phyloP scores from a whole-genome alignment of 2,113 vertebrate species.

The Deroptyus accipitrinus region DNA sequence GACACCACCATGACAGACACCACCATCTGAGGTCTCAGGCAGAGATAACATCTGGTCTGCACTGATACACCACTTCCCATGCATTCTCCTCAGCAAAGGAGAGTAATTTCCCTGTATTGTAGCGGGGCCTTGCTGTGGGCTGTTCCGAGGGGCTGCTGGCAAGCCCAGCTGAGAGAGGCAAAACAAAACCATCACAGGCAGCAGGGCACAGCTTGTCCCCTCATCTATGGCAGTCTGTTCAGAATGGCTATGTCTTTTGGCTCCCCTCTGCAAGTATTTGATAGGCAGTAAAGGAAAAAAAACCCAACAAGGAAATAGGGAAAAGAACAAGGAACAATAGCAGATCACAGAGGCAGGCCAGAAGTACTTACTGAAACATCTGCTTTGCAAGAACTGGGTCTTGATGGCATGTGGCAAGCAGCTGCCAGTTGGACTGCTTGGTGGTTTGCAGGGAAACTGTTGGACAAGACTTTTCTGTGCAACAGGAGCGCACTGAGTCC shows the following conservation, averaged over 20 bases:
- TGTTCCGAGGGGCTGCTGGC: fast-evolving
- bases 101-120: not conserved
- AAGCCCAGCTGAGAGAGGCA: not conserved
- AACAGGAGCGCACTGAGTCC: not conserved
- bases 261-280: not conserved
- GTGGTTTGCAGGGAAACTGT: not conserved
- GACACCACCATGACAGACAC: not conserved
- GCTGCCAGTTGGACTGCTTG: not conserved
- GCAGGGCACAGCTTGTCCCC: not conserved
- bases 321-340: not conserved
- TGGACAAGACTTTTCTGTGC: not conserved
- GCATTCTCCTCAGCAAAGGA: not conserved
- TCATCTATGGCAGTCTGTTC: not conserved
- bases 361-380: not conserved
- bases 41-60: not conserved
- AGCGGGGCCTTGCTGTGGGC: not conserved
- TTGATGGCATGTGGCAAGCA: not conserved
- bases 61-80: not conserved
- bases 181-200: not conserved
- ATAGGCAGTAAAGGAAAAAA: not conserved
- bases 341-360: not conserved
- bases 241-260: not conserved
- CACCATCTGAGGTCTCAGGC: not conserved
- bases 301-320: not conserved
- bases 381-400: not conserved